Evolutionary conservation across 2,113 vertebrate species (phyloP), one percentile per base, ranked within the genome.

Genomic region (Caranx ignobilis): DNA sequence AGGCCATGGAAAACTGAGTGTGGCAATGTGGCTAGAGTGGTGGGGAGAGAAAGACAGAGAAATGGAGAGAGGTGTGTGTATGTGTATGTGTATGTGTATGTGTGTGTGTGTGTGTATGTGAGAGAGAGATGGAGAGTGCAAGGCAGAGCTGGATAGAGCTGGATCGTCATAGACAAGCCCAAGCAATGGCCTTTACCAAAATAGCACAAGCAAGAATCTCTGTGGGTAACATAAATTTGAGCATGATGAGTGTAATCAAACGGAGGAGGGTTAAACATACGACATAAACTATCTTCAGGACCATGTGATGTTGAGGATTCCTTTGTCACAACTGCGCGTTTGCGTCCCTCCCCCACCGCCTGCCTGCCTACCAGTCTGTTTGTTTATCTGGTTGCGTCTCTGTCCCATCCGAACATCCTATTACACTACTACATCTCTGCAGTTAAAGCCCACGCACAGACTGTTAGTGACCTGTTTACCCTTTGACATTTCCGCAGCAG

Each of bases 1-100:
- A 91, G 86, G 90, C 89, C 90, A 90, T 89, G 92, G 92, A 93
- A 94, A 92, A 92, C 74, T 88, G 83, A 92, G 85, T 87, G 84
- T 84, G 88, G 91, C 82, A 61, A 76, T 93, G 92, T 88, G 93
- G 93, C 80, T 45, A 45, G 39, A 69, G 86, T 59, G 59, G 86
- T 77, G 35, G 61, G 71, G 77, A 79, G 60, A 83, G 69, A 84
- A 74, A 67, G 77, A 77, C 69, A 83, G 81, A 73, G 81, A 67
- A 66, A 78, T 65, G 65, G 45, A 79, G 71, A 72, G 54, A 55
- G 19, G 56, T 79, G 32, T 57, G 21, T 48, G 57, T 52, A 35
- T 52, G 77, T 54, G 43, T 45, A 64, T 47, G 43, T 52, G 39
- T n/a, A 39, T 56, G 54, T 59, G 54, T 59, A 43, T 31, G 71